phyloP scores from a whole-genome alignment of 2,113 vertebrate genomes.

The Haliaeetus leucogaster region DNA sequence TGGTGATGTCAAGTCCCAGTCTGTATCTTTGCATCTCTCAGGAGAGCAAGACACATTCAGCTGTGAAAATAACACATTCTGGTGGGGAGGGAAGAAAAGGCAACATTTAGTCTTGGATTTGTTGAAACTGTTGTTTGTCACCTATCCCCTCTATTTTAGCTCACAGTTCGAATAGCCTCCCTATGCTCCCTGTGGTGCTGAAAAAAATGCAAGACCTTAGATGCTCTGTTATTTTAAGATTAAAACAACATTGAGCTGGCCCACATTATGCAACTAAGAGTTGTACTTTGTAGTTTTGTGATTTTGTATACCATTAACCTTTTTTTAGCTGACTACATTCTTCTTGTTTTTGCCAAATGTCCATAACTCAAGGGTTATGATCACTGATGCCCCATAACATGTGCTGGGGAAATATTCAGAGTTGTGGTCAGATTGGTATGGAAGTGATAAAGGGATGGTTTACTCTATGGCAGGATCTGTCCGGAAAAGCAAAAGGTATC shows the following conservation, averaged over 20 bases:
- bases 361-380: not conserved
- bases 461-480: not conserved
- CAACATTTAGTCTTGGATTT: not conserved
- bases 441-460: not conserved
- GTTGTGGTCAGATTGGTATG: not conserved
- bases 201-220: not conserved
- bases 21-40: not conserved
- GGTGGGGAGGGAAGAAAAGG: not conserved
- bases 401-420: not conserved
- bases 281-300: not conserved
- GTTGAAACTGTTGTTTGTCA: not conserved
- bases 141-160: not conserved
- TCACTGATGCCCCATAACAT: accelerated
- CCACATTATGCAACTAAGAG: not conserved
- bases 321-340: not conserved
- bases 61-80: conserved; percentile 10
- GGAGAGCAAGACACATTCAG: conserved; percentile 4
- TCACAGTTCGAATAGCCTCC: not conserved
- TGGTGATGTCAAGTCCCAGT: not conserved
- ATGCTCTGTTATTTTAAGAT: conserved; percentile 12
- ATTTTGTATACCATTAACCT: not conserved
- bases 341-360: not conserved
- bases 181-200: not conserved
- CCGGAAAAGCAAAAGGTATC: not conserved
- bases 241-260: not conserved